These are phyloP conservation scores for Ianthella basta DNA, from an alignment of 37 sponge, comb jelly and placozoan genomes.

Conservation along the genomic window DNA sequence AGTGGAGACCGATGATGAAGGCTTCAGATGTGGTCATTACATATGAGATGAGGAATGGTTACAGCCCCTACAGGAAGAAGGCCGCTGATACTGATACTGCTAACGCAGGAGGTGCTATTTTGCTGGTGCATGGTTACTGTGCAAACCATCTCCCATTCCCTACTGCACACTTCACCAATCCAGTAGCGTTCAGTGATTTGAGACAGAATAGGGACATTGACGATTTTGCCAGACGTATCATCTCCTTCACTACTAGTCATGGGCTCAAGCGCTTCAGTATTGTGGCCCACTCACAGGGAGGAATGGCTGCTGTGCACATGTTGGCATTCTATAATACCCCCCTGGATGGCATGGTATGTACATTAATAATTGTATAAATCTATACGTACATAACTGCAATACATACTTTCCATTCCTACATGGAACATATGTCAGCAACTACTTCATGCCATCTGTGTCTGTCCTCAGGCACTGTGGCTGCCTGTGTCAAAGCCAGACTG, in stretches of 20 bases:
- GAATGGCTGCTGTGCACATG: constrained; percentile 38
- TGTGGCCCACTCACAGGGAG: constrained; percentile 56
- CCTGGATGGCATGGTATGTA: constrained; percentile 21
- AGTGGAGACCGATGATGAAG: not conserved
- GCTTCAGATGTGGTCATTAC: not conserved
- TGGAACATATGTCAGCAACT: no score
- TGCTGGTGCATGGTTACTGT: constrained; percentile 50
- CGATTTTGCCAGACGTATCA: constrained; percentile 24
- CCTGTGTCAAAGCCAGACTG: no score
- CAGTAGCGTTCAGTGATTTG: not conserved
- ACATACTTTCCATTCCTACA: no score
- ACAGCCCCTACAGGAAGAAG: constrained; percentile 6
- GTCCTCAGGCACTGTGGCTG: no score
- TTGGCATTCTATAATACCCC: constrained; percentile 12
- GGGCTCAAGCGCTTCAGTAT: constrained; percentile 21
- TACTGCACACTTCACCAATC: constrained; percentile 5
- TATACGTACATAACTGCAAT: no score
- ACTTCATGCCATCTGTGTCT: no score
- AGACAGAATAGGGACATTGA: not conserved
- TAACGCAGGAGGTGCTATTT: not conserved
- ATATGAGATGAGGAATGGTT: constrained; percentile 27
- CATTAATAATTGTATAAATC: not conserved
- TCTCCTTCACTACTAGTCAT: constrained; percentile 2
- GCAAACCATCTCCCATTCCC: constrained; percentile 8
- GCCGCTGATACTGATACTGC: not conserved